Evolutionary conservation across 2,113 vertebrate genomes (phyloP), one percentile per base, ranked within the genome.

Genomic region (Leuciscus idus): DNA sequence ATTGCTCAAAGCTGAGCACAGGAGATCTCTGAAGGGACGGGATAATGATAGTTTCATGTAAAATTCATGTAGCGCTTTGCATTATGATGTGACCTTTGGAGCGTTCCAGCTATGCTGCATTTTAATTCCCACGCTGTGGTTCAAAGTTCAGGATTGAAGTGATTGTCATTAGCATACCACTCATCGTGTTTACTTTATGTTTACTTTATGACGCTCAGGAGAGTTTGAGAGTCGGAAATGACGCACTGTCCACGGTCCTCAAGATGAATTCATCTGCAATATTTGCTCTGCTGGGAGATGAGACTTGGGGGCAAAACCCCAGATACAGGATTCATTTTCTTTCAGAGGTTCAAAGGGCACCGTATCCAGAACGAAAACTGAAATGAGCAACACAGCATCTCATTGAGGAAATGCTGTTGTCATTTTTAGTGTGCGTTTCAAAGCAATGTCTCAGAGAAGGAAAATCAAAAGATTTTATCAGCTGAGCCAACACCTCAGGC

Each of bases 1-100:
- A 28, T 4, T 1, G 70, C 70, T 13, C 36, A 46, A n/a, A 33
- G 43, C 50, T 1, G 62, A 85, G 39, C 8, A 8, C 30, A 68
- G 66, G 81, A 33, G 84, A 85, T 73, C 46, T 62, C 55, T 62
- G 72, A 28, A 68, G 46, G 57, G 28, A 55, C 4, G 52, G 57
- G 11, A 28, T 86, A 70, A 87, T 50, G 86, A 86, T 30, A 89
- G 83, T 87, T 88, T 84, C 87, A 92, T 94, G 92, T 89, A 94
- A 94, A 92, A 94, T 95, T 91, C 92, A 94, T 93, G 88, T 62
- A 84, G 86, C 85, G 82, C 48, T 87, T 86, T 84, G 66, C 87
- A 89, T 91, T 91, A 90, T 70, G 57, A 86, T 52, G 77, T 90
- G 92, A 94, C 94, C 92, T 94, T 90, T 90, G 80, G 17, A 77